These are phyloP conservation scores for Poeciliopsis paucimaculata DNA, from an alignment of 2,797 vertebrate species.

Conservation along the genomic window DNA sequence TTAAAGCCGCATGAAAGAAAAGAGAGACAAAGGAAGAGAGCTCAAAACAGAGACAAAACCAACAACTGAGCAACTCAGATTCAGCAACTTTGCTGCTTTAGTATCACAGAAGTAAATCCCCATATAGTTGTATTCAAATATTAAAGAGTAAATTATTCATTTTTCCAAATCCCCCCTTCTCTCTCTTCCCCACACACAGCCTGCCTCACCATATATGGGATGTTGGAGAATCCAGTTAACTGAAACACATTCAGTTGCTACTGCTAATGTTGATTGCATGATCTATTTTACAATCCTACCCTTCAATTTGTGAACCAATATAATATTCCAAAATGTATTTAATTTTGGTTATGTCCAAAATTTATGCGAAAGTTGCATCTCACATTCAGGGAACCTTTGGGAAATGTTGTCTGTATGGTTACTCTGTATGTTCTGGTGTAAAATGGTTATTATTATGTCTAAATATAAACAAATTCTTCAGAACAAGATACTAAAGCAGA, in stretches of 20 bases:
- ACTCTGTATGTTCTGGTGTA: not conserved
- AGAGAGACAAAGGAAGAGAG: not conserved
- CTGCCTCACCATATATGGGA: not conserved
- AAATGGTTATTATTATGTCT: too few relatives aligned
- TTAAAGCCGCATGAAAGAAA: not conserved
- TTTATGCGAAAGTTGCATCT: not conserved
- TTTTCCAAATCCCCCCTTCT: too few relatives aligned
- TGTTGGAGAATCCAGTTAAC: not conserved
- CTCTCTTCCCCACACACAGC: too few relatives aligned
- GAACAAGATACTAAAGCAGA: not conserved
- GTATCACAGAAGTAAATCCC: not conserved
- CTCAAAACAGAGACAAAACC: not conserved
- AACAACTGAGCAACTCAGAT: not conserved
- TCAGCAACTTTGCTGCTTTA: not conserved
- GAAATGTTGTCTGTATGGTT: not conserved
- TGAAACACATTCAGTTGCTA: not conserved
- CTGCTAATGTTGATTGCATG: not conserved
- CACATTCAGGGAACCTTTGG: not conserved
- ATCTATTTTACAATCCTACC: not conserved
- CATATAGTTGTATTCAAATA: too few relatives aligned
- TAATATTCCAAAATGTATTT: not conserved
- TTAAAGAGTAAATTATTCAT: too few relatives aligned
- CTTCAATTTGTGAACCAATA: not conserved
- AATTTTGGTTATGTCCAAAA: not conserved
- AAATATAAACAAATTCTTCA: not conserved